Base-by-base conservation (phyloP, 2,888 invertebrate genomes). In the Lydus trimaculatus region DNA sequence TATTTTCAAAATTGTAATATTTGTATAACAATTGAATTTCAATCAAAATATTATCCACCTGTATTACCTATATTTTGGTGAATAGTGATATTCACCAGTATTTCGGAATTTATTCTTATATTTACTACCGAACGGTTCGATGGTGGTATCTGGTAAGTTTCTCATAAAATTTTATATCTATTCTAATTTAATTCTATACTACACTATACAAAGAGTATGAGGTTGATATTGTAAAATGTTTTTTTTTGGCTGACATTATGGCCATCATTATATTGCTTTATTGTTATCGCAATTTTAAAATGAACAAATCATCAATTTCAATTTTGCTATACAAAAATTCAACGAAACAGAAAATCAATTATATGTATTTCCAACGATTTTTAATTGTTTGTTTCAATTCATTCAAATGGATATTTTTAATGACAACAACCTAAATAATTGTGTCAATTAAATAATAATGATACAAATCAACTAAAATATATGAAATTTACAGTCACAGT, bases 161-260 rank as follows among this genome's bases (percentile, higher is more conserved):
- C 74, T 70, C 75, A 70, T 76, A 75, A 76, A 76, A 75, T 75
- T 75, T 76, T 76, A 76, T 76, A 73, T 64, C 72, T 70, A 67
- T 72, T 66, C 70, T 75, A 76, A 74, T 72, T 73, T 74, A 75
- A 76, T 75, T 75, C 63, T 66, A 70, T 72, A 73, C 69, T 73
- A 72, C 65, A 36, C 11, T 31, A 33, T 61, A 36, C 23, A 25
- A 60, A 25, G n/a, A 31, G 61, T n/a, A 33, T 43, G 7, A 17
- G 2, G 43, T 25, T n/a, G 5, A 28, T 56, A 56, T 28, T 56
- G 28, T 56, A 28, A n/a, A n/a, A 56, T 28, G 28, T 56, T 56
- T 23, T 28, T 28, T 28, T 28, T n/a, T 56, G 28, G 56, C 13
- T 25, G 48, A 63, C 66, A 62, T 64, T 66, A 70, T 58, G 70